phyloP scores from a whole-genome alignment of 1,140 invertebrate species.

The Theocolax elegans region DNA sequence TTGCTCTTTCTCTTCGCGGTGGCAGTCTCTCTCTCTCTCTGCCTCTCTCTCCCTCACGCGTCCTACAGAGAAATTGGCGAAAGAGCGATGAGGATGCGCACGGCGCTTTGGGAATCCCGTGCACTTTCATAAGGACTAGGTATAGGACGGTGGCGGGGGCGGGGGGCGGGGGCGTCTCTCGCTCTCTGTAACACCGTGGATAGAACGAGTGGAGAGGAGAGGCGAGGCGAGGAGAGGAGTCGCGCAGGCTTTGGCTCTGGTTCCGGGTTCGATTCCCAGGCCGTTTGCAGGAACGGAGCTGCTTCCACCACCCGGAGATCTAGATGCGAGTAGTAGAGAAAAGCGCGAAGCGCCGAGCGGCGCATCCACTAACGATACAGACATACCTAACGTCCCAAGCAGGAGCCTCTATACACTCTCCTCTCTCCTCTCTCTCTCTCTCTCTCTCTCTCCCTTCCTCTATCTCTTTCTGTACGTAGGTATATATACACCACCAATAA shows the following conservation, averaged over 20 bases:
- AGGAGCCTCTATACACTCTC: too few relatives aligned
- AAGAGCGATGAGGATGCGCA: not conserved
- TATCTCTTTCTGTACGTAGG: too few relatives aligned
- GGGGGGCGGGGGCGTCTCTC: not conserved
- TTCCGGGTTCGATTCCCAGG: constrained; percentile 62
- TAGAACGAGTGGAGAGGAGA: not conserved
- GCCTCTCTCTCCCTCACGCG: too few relatives aligned
- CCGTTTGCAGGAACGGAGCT: constrained; percentile 47
- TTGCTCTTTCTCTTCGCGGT: too few relatives aligned
- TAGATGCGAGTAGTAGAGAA: constrained; percentile 52
- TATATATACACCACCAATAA: constrained; percentile 52
- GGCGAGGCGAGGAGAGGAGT: not conserved
- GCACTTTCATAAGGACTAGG: not conserved
- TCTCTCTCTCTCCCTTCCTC: too few relatives aligned
- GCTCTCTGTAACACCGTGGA: constrained; percentile 35
- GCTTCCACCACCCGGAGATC: constrained; percentile 49
- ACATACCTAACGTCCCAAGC: too few relatives aligned
- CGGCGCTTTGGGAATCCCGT: not conserved
- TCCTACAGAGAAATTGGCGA: not conserved
- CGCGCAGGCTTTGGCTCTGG: constrained; percentile 34
- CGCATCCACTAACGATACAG: constrained; percentile 30
- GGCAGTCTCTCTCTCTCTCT: too few relatives aligned
- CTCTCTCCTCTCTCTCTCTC: too few relatives aligned
- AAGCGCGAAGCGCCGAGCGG: not conserved
- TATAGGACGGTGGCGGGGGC: not conserved